A percentile compares a stretch with the other conserved stretches of the same genome.
Conservation (phyloP, 2,888 invertebrate species). For the Endotricha flammealis region DNA sequence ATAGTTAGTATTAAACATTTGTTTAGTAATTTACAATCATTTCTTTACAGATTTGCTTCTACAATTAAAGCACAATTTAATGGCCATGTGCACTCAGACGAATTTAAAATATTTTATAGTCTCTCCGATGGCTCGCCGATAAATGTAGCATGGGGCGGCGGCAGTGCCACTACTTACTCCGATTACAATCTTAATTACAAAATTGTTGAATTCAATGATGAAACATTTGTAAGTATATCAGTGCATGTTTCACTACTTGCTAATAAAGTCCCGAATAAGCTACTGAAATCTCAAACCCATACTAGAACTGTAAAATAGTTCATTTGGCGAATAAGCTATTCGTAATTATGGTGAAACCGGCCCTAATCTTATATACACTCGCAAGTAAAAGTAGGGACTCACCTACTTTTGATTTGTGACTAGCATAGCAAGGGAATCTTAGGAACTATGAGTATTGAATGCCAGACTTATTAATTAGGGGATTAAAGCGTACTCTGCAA, state of each 20-base stretch:
- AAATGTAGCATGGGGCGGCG: conserved; percentile 88
- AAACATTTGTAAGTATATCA: conserved; percentile 70
- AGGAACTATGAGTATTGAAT: too few relatives aligned
- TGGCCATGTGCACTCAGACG: conserved; percentile 89
- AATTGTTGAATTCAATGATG: conserved; percentile 82
- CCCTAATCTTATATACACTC: too few relatives aligned
- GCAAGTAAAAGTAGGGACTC: too few relatives aligned
- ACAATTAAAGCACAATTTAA: conserved; percentile 89
- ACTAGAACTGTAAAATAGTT: too few relatives aligned
- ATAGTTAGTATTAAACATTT: too few relatives aligned
- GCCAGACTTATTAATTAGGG: too few relatives aligned
- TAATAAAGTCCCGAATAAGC: too few relatives aligned
- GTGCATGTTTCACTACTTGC: neutral
- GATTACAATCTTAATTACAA: conserved; percentile 90
- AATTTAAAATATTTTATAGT: conserved; percentile 84
- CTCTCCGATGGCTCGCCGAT: conserved; percentile 71
- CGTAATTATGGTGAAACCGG: neutral
- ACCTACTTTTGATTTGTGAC: too few relatives aligned
- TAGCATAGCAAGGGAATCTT: too few relatives aligned
- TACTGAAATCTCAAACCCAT: too few relatives aligned
- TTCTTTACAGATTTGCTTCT: conserved; percentile 80
- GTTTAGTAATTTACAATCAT: too few relatives aligned
- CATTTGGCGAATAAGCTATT: conserved; percentile 3
- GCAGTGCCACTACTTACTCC: conserved; percentile 86
- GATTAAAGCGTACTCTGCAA: too few relatives aligned